Percentiles rank a stretch among this genome's conserved stretches.
Conservation (phyloP, 2,797 vertebrate genomes). For the Premnoplex brunnescens region DNA sequence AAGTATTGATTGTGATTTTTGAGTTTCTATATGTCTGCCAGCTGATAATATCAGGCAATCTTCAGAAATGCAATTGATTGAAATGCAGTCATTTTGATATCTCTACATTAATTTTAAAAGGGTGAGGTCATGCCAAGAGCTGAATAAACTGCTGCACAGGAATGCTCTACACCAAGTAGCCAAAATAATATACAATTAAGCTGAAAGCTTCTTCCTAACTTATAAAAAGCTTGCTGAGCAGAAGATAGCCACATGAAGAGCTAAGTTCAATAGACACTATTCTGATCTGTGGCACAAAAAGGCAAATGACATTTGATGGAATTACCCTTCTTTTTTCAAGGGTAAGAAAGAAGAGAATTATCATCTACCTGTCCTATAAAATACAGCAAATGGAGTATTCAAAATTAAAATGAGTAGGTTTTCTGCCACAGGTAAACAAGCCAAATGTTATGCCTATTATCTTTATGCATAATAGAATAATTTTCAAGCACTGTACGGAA, state of each 20-base stretch:
- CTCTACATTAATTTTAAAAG: not conserved
- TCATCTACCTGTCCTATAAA: not conserved
- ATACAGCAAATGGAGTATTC: not conserved
- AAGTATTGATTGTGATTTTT: not conserved
- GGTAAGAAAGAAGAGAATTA: not conserved
- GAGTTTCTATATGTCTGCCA: not conserved
- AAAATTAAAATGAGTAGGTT: not conserved
- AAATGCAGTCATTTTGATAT: not conserved
- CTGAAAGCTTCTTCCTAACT: not conserved
- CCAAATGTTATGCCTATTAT: not conserved
- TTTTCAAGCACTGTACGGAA: not conserved
- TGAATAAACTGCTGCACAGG: not conserved
- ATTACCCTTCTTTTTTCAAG: not conserved
- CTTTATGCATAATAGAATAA: not conserved
- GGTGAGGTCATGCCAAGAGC: not conserved
- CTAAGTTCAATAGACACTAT: not conserved
- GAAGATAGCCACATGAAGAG: not conserved
- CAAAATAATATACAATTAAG: not conserved
- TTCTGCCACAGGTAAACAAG: conserved; percentile 22
- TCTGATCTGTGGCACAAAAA: not conserved
- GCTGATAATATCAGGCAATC: not conserved
- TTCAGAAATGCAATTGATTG: not conserved
- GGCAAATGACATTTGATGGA: not conserved
- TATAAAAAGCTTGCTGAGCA: not conserved
- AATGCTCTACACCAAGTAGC: not conserved